phyloP scores from a whole-genome alignment of 2,113 vertebrate genomes.

The Euleptes europaea region DNA sequence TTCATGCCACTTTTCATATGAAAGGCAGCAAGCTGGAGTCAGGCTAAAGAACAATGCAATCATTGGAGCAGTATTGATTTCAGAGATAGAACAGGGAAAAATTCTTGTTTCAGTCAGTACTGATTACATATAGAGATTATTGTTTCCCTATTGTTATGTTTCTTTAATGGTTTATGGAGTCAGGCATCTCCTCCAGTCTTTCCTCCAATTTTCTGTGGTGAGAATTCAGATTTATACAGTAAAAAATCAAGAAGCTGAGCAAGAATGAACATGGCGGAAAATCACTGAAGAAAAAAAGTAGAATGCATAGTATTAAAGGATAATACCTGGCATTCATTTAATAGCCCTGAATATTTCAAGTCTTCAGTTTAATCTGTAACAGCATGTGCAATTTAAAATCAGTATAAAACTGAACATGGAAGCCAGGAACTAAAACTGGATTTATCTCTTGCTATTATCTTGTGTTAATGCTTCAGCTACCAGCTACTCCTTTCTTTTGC shows the following conservation, averaged over 20 bases:
- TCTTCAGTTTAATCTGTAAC: slow-evolving; percentile 3
- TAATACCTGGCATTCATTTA: neutral
- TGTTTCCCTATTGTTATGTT: neutral
- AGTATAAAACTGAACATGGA: neutral
- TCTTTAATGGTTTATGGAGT: neutral
- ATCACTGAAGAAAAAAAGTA: slow-evolving; percentile 10
- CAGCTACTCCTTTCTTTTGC: slow-evolving; percentile 29
- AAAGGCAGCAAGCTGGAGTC: neutral
- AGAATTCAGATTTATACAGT: neutral
- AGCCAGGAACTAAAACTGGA: slow-evolving; percentile 17
- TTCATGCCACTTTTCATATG: neutral
- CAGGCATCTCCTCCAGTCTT: neutral
- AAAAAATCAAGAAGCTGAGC: neutral
- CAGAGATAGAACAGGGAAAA: neutral
- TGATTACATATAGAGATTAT: neutral
- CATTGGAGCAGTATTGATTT: neutral
- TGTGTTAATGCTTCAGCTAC: slow-evolving; percentile 19
- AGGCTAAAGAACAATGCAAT: neutral
- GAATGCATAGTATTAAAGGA: neutral
- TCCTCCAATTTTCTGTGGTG: neutral
- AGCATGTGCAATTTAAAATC: slow-evolving; percentile 22
- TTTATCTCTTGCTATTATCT: neutral
- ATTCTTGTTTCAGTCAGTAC: neutral
- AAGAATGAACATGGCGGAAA: slow-evolving; percentile 32
- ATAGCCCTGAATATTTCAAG: neutral